These are phyloP conservation scores for Neoscelio sp. DNA, from an alignment of 2,888 invertebrate genomes.

Conservation along the genomic window DNA sequence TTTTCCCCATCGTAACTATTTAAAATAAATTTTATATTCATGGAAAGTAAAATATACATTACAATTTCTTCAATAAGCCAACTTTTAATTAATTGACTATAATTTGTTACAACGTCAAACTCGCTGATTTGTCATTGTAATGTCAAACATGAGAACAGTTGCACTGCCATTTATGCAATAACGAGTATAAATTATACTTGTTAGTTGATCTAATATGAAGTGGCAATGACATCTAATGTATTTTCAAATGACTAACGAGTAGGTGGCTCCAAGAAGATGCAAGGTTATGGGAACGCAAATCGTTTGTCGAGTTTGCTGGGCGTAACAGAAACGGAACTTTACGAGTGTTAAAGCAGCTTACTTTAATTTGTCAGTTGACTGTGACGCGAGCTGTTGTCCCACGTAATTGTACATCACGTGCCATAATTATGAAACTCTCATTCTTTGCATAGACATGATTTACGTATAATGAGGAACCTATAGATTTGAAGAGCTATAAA, in stretches of 20 bases:
- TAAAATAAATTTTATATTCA: too few relatives aligned
- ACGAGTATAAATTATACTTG: not conserved
- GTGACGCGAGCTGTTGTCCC: conserved; percentile 26
- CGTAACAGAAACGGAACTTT: conserved; percentile 11
- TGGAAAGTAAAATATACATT: too few relatives aligned
- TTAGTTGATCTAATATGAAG: not conserved
- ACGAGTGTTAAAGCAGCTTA: conserved; percentile 13
- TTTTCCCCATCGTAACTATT: too few relatives aligned
- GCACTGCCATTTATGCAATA: not conserved
- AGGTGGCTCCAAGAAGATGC: conserved; percentile 34
- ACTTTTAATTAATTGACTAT: too few relatives aligned
- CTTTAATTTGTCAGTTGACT: conserved; percentile 30
- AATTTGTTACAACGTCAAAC: too few relatives aligned
- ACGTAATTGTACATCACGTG: conserved; percentile 30
- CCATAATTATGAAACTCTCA: conserved; percentile 27
- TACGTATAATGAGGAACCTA: conserved; percentile 27
- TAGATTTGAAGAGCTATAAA: conserved; percentile 30
- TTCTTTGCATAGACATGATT: conserved; percentile 22
- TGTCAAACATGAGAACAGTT: conserved; percentile 12
- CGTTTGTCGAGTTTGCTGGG: conserved; percentile 2
- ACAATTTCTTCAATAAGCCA: too few relatives aligned
- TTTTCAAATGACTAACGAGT: conserved; percentile 27
- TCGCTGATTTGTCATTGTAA: not conserved
- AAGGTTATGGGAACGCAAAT: conserved; percentile 48
- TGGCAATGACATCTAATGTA: conserved; percentile 19